Evolutionary conservation across 2,113 vertebrate genomes (phyloP).

Genomic region (Trichomycterus rosablanca): DNA sequence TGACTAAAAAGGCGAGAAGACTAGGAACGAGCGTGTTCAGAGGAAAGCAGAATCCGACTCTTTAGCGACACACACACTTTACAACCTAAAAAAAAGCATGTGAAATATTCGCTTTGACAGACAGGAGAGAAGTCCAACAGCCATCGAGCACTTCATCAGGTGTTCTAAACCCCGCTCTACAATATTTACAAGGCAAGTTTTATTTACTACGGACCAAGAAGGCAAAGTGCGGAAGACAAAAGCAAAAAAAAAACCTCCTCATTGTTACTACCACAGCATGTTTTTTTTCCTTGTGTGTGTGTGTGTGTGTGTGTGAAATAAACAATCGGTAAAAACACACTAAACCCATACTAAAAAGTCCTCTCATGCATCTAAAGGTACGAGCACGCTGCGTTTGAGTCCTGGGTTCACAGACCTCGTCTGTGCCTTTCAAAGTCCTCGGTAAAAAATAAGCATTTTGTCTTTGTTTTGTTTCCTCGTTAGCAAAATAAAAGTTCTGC

Average conservation of each 20-base stretch:
- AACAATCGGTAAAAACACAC: conserved; percentile 44
- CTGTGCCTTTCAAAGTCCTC: conserved; percentile 73
- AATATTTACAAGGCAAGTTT: conserved; percentile 88
- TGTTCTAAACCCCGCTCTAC: conserved; percentile 84
- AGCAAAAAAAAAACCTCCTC: conserved; percentile 67
- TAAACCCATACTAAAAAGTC: conserved; percentile 55
- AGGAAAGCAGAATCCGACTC: conserved; percentile 9
- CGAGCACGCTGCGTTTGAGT: conserved; percentile 59
- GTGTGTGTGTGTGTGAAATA: conserved; percentile 71
- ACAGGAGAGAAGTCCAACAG: conserved; percentile 77
- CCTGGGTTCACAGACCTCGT: conserved; percentile 73
- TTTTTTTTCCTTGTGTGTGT: conserved; percentile 73
- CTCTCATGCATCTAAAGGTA: conserved; percentile 82
- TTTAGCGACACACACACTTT: conserved; percentile 66
- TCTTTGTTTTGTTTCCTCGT: conserved; percentile 54
- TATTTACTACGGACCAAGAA: conserved; percentile 73
- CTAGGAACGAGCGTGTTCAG: conserved; percentile 79
- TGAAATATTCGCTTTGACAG: conserved; percentile 36
- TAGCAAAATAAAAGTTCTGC: conserved; percentile 98
- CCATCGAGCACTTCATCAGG: conserved; percentile 75
- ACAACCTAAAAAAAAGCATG: conserved; percentile 30
- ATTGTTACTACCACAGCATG: conserved; percentile 77
- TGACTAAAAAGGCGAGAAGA: conserved; percentile 70
- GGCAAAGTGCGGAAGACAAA: conserved; percentile 69
- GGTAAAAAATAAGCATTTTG: conserved; percentile 78